Evolutionary conservation across 2,888 invertebrate genomes (phyloP).

Genomic region (Ectemnius cavifrons): DNA sequence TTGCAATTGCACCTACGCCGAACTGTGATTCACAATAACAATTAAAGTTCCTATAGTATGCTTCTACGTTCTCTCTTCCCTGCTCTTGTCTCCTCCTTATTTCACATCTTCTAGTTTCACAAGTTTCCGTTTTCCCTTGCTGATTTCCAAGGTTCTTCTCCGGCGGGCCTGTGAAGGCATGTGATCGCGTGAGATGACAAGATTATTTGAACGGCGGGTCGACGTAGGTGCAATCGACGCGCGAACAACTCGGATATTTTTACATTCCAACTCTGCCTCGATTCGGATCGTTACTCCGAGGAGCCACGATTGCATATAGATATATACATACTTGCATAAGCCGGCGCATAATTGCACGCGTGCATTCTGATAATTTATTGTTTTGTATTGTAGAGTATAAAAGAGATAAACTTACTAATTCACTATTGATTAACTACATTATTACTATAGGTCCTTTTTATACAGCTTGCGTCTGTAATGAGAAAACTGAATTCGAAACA

Average conservation of each 20-base stretch:
- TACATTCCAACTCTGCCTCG: slow-evolving; percentile 71
- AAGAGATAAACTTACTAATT: slow-evolving; percentile 61
- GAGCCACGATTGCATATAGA: slow-evolving; percentile 55
- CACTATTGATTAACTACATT: slow-evolving; percentile 56
- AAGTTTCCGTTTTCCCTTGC: slow-evolving; percentile 23
- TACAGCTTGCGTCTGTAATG: slow-evolving; percentile 51
- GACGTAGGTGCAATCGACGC: slow-evolving; percentile 43
- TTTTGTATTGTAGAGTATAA: slow-evolving; percentile 67
- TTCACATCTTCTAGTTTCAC: slow-evolving; percentile 29
- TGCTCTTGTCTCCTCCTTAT: slow-evolving; percentile 31
- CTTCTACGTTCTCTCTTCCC: neutral
- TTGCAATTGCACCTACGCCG: slow-evolving; percentile 45
- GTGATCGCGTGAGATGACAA: neutral
- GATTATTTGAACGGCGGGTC: slow-evolving; percentile 9
- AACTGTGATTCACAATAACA: slow-evolving; percentile 23
- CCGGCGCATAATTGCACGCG: slow-evolving; percentile 40
- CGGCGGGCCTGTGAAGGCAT: neutral
- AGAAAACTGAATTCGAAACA: slow-evolving; percentile 38
- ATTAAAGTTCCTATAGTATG: slow-evolving; percentile 56
- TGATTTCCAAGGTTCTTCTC: slow-evolving; percentile 26
- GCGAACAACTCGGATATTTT: slow-evolving; percentile 49
- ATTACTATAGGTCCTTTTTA: slow-evolving; percentile 21
- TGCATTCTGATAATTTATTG: slow-evolving; percentile 70
- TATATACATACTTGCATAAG: slow-evolving; percentile 50
- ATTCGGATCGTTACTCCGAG: slow-evolving; percentile 65